Evolutionary conservation across 2,797 vertebrate genomes (phyloP).

Genomic region (Molossus alvarezi): DNA sequence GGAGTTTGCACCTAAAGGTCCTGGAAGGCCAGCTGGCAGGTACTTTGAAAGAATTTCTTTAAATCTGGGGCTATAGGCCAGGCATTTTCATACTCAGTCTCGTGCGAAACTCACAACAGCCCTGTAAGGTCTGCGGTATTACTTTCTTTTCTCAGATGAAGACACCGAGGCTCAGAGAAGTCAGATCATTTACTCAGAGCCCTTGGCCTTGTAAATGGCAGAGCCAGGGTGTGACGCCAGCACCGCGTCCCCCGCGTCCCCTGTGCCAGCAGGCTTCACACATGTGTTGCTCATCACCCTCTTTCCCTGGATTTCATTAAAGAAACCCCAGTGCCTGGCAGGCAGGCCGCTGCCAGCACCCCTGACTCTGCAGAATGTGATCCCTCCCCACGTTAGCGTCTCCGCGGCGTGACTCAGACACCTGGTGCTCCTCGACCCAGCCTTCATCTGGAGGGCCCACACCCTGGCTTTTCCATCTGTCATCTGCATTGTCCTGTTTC

Average conservation of each 20-base stretch:
- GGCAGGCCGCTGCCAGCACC: constrained; percentile 40
- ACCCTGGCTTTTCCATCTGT: neutral
- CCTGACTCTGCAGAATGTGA: constrained; percentile 63
- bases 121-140: neutral
- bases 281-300: constrained; percentile 54
- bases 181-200: neutral
- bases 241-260: too few relatives aligned
- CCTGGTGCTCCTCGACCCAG: neutral
- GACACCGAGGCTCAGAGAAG: constrained; percentile 38
- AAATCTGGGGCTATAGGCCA: neutral
- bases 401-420: neutral
- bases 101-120: neutral
- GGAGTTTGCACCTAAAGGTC: neutral
- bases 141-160: neutral
- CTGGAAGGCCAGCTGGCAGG: neutral
- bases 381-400: constrained; percentile 49
- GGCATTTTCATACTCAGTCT: neutral
- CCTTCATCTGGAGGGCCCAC: neutral
- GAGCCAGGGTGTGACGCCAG: neutral
- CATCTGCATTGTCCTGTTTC: neutral
- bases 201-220: neutral
- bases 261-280: neutral
- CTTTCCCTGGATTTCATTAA: constrained; percentile 75
- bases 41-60: neutral
- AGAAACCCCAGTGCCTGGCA: constrained; percentile 60